phyloP scores from a whole-genome alignment of 2,888 invertebrate species.

The Melieria omissa region DNA sequence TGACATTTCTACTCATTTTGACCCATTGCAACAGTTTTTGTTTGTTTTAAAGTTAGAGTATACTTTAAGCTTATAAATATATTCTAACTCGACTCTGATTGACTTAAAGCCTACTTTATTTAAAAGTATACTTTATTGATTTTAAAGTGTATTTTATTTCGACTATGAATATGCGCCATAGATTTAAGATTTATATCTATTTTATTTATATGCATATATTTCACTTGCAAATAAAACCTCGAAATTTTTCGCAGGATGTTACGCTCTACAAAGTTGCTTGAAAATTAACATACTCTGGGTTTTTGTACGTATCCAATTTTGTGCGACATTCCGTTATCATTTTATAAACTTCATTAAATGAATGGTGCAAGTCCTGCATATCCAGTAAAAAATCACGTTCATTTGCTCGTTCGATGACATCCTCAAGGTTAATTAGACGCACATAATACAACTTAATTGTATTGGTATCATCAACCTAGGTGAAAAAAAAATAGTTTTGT shows the following conservation, averaged over 20 bases:
- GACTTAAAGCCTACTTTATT: no score
- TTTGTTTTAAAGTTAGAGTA: no score
- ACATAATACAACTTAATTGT: conserved; percentile 70
- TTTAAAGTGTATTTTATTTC: no score
- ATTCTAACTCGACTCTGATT: no score
- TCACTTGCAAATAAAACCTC: not conserved
- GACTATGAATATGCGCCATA: no score
- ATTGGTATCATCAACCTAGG: conserved; percentile 69
- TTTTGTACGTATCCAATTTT: conserved; percentile 60
- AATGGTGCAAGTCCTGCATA: conserved; percentile 69
- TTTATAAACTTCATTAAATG: conserved; percentile 67
- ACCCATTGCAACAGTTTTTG: no score
- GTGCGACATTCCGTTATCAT: conserved; percentile 64
- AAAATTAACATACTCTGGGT: conserved; percentile 58
- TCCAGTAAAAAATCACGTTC: conserved; percentile 75
- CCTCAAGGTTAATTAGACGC: conserved; percentile 69
- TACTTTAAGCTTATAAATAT: no score
- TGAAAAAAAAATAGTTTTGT: not conserved
- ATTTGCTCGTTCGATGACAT: conserved; percentile 73
- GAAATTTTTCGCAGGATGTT: no score
- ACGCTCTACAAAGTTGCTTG: not conserved
- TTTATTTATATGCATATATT: no score
- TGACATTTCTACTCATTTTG: no score
- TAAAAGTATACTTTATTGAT: no score
- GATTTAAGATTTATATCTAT: not conserved